A percentile compares a stretch with the other conserved stretches of the same genome.
Evolutionary conservation across 2,113 vertebrate species (phyloP).

Genomic region (Scomber colias): DNA sequence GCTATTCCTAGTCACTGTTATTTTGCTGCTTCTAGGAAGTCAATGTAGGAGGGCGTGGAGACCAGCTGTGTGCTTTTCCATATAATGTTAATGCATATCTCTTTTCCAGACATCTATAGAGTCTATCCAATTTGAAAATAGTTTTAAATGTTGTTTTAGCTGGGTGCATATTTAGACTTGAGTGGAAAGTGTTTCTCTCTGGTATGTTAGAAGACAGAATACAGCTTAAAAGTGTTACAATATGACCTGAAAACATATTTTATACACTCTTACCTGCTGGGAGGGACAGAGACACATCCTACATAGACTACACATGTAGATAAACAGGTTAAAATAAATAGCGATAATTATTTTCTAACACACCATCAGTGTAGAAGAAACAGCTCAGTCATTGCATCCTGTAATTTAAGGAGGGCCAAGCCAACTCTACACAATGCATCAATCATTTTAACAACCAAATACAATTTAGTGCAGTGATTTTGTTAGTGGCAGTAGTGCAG

Average conservation of each 20-base stretch:
- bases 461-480: no score
- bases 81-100: conserved; percentile 51
- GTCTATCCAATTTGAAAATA: conserved; percentile 24
- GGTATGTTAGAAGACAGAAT: not conserved
- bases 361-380: no score
- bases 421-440: no score
- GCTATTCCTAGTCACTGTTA: conserved; percentile 78
- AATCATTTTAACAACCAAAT: no score
- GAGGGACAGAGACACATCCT: not conserved
- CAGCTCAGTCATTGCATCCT: no score
- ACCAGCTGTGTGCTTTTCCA: conserved; percentile 51
- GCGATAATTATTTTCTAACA: no score
- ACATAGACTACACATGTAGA: not conserved
- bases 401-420: no score
- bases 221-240: no score
- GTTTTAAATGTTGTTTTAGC: conserved; percentile 9
- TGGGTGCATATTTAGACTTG: not conserved
- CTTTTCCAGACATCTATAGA: conserved; percentile 53
- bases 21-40: conserved; percentile 69
- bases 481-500: no score
- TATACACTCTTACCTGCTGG: not conserved
- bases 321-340: no score
- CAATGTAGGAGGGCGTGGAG: conserved; percentile 47
- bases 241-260: not conserved
- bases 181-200: not conserved